phyloP scores from a whole-genome alignment of 1,140 invertebrate species.

The Calliopsis andreniformis region DNA sequence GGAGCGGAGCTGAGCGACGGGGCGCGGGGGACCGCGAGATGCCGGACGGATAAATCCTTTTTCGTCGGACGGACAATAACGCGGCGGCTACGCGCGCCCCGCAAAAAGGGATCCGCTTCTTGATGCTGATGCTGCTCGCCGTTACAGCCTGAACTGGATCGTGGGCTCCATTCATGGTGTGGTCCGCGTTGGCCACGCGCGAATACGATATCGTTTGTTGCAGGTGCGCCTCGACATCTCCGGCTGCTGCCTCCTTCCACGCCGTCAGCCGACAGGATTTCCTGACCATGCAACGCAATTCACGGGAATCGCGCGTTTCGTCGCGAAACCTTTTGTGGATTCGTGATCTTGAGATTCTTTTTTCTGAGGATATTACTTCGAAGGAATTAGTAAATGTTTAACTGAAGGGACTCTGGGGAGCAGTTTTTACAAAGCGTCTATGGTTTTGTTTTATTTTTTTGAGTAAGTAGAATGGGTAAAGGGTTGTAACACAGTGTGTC shows the following conservation, averaged over 20 bases:
- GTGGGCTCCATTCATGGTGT: constrained; percentile 52
- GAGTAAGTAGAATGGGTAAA: too few relatives aligned
- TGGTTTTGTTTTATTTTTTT: too few relatives aligned
- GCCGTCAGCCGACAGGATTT: constrained; percentile 48
- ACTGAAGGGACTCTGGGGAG: too few relatives aligned
- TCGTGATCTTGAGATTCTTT: too few relatives aligned
- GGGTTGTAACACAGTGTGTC: too few relatives aligned
- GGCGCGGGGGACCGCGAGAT: constrained; percentile 36
- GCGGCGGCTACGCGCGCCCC: constrained; percentile 26
- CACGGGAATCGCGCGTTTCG: not conserved
- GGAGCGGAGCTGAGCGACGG: not conserved
- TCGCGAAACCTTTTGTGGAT: not conserved
- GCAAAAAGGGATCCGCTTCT: constrained; percentile 46
- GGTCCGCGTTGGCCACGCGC: constrained; percentile 55
- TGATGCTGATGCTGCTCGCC: constrained; percentile 31
- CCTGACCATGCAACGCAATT: constrained; percentile 26
- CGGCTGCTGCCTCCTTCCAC: constrained; percentile 5
- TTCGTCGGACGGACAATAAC: constrained; percentile 68
- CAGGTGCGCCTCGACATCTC: constrained; percentile 48
- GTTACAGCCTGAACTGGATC: constrained; percentile 60
- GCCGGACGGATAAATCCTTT: constrained; percentile 67
- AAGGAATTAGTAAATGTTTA: too few relatives aligned
- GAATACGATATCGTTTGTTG: constrained; percentile 62
- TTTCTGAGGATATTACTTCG: too few relatives aligned
- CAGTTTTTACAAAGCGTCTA: too few relatives aligned